Conservation (phyloP, 2,888 invertebrate species). For the Girardia tigrina region DNA sequence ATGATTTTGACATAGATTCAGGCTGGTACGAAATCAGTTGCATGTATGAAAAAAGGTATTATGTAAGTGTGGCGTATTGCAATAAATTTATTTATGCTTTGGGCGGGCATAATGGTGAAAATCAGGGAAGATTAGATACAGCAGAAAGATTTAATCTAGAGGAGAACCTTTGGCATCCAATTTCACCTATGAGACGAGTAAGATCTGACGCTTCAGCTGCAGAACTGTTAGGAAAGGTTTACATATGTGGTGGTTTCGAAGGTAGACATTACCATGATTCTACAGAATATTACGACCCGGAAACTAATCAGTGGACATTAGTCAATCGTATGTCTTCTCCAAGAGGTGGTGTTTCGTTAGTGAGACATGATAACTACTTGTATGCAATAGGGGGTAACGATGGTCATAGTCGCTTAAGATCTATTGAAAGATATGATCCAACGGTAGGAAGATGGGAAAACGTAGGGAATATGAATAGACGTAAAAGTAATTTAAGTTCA, state of each 20-base stretch:
- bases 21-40: constrained; percentile 36
- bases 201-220: constrained; percentile 50
- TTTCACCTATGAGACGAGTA: constrained; percentile 55
- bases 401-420: constrained; percentile 13
- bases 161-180: constrained; percentile 68
- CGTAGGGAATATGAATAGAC: constrained; percentile 32
- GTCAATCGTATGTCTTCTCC: constrained; percentile 63
- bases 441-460: constrained; percentile 14
- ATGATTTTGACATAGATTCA: constrained; percentile 34
- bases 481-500: constrained; percentile 35
- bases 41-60: constrained; percentile 56
- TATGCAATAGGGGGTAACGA: constrained; percentile 52
- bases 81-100: constrained; percentile 56
- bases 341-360: constrained; percentile 76
- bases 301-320: constrained; percentile 48
- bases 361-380: constrained; percentile 66
- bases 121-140: constrained; percentile 68
- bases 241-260: constrained; percentile 51
- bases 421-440: constrained; percentile 36
- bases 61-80: constrained; percentile 73
- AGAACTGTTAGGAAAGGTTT: constrained; percentile 45
- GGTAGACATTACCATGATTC: constrained; percentile 49
- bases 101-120: constrained; percentile 66
- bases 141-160: constrained; percentile 66
- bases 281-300: constrained; percentile 46